Percentiles rank a stretch among this genome's conserved stretches.
Conservation (phyloP, 1,140 invertebrate genomes). For the Zaprionus gabonicus region DNA sequence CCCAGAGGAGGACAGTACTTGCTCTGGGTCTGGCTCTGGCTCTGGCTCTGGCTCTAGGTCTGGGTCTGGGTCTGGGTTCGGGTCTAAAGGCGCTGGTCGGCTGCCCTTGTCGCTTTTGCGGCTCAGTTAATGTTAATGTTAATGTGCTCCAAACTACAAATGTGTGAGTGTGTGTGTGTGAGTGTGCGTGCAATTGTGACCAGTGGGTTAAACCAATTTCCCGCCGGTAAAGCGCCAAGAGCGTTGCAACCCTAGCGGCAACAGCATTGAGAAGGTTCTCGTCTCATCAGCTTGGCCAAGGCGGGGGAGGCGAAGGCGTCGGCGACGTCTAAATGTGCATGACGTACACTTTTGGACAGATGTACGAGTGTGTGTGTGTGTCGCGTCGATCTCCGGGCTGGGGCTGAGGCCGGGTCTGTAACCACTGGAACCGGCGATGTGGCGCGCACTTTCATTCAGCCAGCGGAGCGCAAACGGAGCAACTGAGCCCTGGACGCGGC, state of each 20-base stretch:
- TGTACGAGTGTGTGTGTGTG: slow-evolving; percentile 18
- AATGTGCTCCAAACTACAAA: slow-evolving; percentile 73
- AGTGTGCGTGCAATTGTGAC: slow-evolving; percentile 76
- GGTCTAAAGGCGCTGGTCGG: slow-evolving; percentile 43
- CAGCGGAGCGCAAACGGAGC: slow-evolving; percentile 73
- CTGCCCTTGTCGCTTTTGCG: slow-evolving; percentile 76
- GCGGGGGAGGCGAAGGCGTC: background rate
- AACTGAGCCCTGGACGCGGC: slow-evolving; percentile 19
- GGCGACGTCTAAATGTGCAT: slow-evolving; percentile 69
- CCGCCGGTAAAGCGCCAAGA: slow-evolving; percentile 81
- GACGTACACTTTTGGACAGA: slow-evolving; percentile 77
- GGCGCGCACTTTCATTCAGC: slow-evolving; percentile 59
- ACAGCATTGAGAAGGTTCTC: slow-evolving; percentile 59
- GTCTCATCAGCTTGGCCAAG: slow-evolving; percentile 60
- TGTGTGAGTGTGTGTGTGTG: slow-evolving; percentile 26
- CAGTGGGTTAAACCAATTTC: slow-evolving; percentile 84
- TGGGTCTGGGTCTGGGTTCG: slow-evolving; percentile 31
- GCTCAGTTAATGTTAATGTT: slow-evolving; percentile 79
- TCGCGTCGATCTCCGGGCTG: slow-evolving; percentile 57
- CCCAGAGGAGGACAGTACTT: slow-evolving; percentile 16
- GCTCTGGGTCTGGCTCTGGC: slow-evolving; percentile 17
- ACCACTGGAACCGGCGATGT: slow-evolving; percentile 52
- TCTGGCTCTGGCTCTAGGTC: background rate
- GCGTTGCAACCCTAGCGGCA: slow-evolving; percentile 66
- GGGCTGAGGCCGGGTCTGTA: slow-evolving; percentile 47